These are phyloP conservation scores for Colletes latitarsis DNA, from an alignment of 1,140 invertebrate species.

Conservation along the genomic window DNA sequence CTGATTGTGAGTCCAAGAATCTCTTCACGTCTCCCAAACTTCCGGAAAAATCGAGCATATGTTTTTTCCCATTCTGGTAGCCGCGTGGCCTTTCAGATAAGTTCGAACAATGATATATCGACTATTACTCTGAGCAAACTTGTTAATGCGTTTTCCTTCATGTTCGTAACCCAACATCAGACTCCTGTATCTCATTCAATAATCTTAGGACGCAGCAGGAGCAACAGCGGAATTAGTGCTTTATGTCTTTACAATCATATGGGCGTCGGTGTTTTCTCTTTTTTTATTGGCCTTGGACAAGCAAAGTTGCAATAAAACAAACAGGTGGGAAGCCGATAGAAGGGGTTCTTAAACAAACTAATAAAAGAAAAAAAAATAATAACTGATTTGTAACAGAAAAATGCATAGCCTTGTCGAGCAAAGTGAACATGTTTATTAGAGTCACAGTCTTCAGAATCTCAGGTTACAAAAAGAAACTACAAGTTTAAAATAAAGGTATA, in stretches of 20 bases:
- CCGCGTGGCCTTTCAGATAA: slow-evolving; percentile 42
- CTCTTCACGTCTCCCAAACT: slow-evolving; percentile 7
- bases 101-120: slow-evolving; percentile 70
- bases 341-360: no score
- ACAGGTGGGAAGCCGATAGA: no score
- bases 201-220: slow-evolving; percentile 57
- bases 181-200: slow-evolving; percentile 63
- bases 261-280: no score
- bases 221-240: slow-evolving; percentile 58
- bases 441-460: no score
- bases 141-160: slow-evolving; percentile 74
- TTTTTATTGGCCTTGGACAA: no score
- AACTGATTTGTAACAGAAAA: no score
- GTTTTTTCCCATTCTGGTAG: slow-evolving; percentile 8
- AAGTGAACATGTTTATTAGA: no score
- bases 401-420: no score
- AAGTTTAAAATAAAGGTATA: no score
- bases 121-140: slow-evolving; percentile 71
- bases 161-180: slow-evolving; percentile 67
- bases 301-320: no score
- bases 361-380: no score
- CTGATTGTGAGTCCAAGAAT: background rate
- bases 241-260: slow-evolving; percentile 31
- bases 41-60: slow-evolving; percentile 28
- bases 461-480: no score